Percentiles rank a stretch among this genome's conserved stretches.
These are phyloP conservation scores for Lipotes vexillifer DNA, from an alignment of 2,113 vertebrate genomes.

Conservation along the genomic window DNA sequence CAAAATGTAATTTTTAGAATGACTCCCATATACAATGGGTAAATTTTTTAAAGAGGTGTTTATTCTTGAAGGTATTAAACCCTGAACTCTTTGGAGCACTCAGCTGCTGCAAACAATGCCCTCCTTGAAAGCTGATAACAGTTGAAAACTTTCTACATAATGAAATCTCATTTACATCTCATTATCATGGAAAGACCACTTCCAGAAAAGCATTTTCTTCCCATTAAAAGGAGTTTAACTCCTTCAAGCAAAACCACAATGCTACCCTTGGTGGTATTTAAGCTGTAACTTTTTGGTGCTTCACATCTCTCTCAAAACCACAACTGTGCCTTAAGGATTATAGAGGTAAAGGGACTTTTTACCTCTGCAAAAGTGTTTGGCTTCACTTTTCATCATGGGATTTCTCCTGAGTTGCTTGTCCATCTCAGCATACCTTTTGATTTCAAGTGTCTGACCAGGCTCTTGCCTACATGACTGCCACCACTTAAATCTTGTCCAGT, in stretches of 20 bases:
- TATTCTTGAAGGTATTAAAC: constrained; percentile 51
- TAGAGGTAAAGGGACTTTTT: background rate
- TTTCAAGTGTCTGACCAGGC: background rate
- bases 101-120: background rate
- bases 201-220: constrained; percentile 48
- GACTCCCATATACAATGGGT: constrained; percentile 1
- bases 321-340: background rate
- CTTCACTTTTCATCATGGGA: background rate
- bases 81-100: constrained; percentile 22
- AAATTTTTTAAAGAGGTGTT: constrained; percentile 56
- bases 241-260: constrained; percentile 39
- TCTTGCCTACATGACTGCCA: background rate
- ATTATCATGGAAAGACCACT: background rate
- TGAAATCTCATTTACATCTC: constrained; percentile 17
- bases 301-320: background rate
- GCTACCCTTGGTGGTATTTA: background rate
- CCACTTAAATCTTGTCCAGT: background rate
- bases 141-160: constrained; percentile 24
- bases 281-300: background rate
- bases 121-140: constrained; percentile 35
- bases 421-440: background rate
- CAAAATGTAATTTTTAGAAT: constrained; percentile 49
- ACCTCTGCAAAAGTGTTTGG: background rate
- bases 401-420: background rate
- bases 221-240: constrained; percentile 27